Conservation (phyloP, 2,888 invertebrate species). For the Phortica okadai region DNA sequence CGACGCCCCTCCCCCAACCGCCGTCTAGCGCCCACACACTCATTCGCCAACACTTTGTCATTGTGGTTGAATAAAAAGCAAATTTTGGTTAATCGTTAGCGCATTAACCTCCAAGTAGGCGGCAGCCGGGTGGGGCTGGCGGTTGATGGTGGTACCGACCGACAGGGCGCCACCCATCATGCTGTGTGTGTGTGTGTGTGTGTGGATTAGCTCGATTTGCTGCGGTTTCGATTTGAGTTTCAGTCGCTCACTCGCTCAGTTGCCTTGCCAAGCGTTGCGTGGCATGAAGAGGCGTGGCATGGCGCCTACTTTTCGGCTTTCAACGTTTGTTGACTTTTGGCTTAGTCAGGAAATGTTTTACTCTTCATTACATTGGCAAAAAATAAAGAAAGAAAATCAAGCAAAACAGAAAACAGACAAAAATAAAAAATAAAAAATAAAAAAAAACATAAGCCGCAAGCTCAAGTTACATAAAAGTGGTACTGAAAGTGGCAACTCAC, state of each 20-base stretch:
- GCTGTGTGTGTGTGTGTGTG: no score
- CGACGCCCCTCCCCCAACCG: neutral
- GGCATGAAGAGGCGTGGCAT: neutral
- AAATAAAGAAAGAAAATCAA: neutral
- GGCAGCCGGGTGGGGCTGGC: neutral
- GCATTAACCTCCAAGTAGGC: neutral
- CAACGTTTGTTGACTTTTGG: neutral
- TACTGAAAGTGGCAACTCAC: no score
- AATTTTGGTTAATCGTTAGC: neutral
- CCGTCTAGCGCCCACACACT: neutral
- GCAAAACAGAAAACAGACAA: neutral
- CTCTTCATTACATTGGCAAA: neutral
- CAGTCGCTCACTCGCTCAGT: no score
- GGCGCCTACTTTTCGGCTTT: neutral
- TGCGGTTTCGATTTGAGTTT: no score
- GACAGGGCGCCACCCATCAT: no score
- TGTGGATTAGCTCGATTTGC: neutral
- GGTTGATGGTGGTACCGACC: no score
- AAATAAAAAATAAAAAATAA: neutral
- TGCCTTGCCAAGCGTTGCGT: no score
- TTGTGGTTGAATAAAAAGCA: neutral
- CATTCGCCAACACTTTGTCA: neutral
- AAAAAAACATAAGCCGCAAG: no score
- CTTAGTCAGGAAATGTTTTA: neutral
- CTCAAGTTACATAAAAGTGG: no score